These are phyloP conservation scores for Hyperoodon ampullatus DNA, from an alignment of 2,113 vertebrate genomes.

Conservation along the genomic window DNA sequence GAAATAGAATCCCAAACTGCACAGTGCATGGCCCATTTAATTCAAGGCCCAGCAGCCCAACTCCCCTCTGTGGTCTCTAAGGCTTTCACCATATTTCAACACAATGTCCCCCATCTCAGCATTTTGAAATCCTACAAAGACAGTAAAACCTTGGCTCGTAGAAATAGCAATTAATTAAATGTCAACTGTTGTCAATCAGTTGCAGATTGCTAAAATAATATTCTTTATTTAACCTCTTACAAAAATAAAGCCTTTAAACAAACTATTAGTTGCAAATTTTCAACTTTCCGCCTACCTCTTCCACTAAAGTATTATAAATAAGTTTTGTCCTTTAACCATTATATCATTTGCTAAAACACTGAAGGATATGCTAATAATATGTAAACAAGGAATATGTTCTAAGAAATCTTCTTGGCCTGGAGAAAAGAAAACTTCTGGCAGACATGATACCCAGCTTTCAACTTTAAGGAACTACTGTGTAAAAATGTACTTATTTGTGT, in stretches of 20 bases:
- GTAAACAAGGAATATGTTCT: background rate
- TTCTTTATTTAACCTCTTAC: background rate
- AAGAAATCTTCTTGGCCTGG: background rate
- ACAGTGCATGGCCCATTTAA: background rate
- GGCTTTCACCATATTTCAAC: constrained; percentile 22
- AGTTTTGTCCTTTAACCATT: background rate
- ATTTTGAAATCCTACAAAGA: constrained; percentile 51
- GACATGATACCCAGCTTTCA: background rate
- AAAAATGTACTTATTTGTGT: background rate
- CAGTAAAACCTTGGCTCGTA: constrained; percentile 21
- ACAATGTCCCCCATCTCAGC: background rate
- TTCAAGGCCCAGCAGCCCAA: background rate
- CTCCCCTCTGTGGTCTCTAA: constrained; percentile 1
- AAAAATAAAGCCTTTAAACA: constrained; percentile 30
- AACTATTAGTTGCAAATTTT: background rate
- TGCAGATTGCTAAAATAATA: constrained; percentile 45
- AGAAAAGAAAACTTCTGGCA: background rate
- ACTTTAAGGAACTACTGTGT: background rate
- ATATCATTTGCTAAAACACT: background rate
- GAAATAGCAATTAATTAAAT: constrained; percentile 50
- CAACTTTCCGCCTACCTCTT: background rate
- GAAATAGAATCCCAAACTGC: constrained; percentile 24
- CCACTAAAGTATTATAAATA: background rate
- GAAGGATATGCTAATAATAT: background rate
- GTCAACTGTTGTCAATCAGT: constrained; percentile 55